Evolutionary conservation across 2,113 vertebrate genomes (phyloP).

Genomic region (Onychostoma macrolepis): DNA sequence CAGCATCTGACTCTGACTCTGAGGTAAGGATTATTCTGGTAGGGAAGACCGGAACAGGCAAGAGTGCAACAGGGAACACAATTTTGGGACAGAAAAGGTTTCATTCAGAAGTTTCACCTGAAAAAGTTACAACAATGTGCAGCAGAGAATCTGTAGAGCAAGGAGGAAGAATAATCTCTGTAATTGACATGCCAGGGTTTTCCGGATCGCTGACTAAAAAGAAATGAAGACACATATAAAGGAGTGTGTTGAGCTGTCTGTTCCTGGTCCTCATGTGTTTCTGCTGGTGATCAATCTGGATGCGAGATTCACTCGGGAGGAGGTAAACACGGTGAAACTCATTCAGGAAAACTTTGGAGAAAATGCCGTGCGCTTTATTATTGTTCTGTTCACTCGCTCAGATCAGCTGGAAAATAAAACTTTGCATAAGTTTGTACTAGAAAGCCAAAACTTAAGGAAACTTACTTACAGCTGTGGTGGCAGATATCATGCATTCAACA

Average conservation of each 20-base stretch:
- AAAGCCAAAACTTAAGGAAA: neutral
- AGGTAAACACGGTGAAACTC: too few species aligned
- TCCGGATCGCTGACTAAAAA: neutral
- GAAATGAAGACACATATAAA: neutral
- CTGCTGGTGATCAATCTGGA: too few species aligned
- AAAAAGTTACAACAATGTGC: neutral
- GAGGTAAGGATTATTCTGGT: neutral
- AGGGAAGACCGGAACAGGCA: neutral
- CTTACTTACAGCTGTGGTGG: neutral
- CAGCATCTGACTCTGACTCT: neutral
- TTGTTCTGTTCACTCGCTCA: neutral
- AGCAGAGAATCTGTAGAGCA: neutral
- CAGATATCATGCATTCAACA: neutral
- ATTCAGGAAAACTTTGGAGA: too few species aligned
- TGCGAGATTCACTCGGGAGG: too few species aligned
- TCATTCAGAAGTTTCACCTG: neutral
- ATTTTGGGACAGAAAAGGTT: neutral
- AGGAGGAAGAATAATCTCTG: neutral
- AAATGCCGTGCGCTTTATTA: too few species aligned
- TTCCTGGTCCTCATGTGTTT: too few species aligned
- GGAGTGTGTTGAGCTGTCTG: neutral
- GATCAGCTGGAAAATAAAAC: neutral
- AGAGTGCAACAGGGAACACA: too few species aligned
- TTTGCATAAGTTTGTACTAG: neutral
- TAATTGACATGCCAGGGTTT: neutral